phyloP scores from a whole-genome alignment of 2,113 vertebrate genomes.

The Jacana jacana region DNA sequence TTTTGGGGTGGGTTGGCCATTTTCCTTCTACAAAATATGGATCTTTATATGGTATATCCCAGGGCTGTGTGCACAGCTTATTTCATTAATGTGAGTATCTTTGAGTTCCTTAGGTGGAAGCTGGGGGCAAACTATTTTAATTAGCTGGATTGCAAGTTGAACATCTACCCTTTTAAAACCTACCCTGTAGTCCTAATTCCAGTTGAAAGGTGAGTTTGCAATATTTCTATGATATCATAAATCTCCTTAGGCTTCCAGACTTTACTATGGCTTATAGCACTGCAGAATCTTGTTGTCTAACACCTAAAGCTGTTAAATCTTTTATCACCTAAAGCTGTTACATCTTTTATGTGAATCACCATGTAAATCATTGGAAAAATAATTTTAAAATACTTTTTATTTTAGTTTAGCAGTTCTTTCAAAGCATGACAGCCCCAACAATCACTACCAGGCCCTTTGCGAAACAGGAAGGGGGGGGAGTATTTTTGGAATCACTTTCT shows the following conservation, averaged over 20 bases:
- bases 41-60: neutral
- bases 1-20: neutral
- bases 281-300: neutral
- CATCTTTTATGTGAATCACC: neutral
- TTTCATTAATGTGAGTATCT: neutral
- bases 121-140: neutral
- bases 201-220: neutral
- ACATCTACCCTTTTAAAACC: neutral
- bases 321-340: neutral
- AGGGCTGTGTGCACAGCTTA: neutral
- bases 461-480: neutral
- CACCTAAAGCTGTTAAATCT: neutral
- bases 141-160: neutral
- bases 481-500: conserved; percentile 53
- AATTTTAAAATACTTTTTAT: neutral
- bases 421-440: conserved; percentile 29
- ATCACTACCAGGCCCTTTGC: conserved; percentile 46
- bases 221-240: neutral
- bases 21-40: neutral
- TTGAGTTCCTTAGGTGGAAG: neutral
- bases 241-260: neutral
- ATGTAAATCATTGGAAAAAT: neutral
- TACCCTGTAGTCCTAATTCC: neutral
- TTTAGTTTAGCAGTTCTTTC: conserved; percentile 6
- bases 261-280: neutral